Evolutionary conservation across 2,888 invertebrate species (phyloP).

Genomic region (Mamestra brassicae): DNA sequence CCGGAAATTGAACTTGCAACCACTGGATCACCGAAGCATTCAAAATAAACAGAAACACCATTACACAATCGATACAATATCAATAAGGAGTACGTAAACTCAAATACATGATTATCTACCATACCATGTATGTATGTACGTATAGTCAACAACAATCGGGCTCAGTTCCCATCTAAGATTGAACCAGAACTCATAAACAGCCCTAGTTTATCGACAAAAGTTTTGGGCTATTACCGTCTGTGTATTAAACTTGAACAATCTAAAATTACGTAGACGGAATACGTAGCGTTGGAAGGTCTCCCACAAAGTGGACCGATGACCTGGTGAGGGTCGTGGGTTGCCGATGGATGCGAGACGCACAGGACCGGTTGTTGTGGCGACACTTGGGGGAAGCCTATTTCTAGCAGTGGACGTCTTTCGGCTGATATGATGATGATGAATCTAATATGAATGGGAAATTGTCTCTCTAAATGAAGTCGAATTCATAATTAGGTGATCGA

Average conservation of each 20-base stretch:
- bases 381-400: too few species aligned
- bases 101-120: constrained; percentile 3
- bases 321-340: too few species aligned
- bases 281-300: too few species aligned
- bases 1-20: background rate
- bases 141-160: background rate
- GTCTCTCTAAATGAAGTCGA: background rate
- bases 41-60: background rate
- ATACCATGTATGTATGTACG: too few species aligned
- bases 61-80: background rate
- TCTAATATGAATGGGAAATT: too few species aligned
- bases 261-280: too few species aligned
- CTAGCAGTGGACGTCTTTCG: too few species aligned
- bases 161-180: background rate
- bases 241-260: constrained; percentile 11
- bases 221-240: constrained; percentile 5
- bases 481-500: background rate
- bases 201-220: background rate
- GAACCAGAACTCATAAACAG: background rate
- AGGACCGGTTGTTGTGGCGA: too few species aligned
- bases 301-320: too few species aligned
- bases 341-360: too few species aligned
- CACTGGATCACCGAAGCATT: background rate
- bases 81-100: background rate
- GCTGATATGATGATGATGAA: too few species aligned